Evolutionary conservation across 2,888 invertebrate species (phyloP).

Genomic region (Dryocosmus kuriphilus): DNA sequence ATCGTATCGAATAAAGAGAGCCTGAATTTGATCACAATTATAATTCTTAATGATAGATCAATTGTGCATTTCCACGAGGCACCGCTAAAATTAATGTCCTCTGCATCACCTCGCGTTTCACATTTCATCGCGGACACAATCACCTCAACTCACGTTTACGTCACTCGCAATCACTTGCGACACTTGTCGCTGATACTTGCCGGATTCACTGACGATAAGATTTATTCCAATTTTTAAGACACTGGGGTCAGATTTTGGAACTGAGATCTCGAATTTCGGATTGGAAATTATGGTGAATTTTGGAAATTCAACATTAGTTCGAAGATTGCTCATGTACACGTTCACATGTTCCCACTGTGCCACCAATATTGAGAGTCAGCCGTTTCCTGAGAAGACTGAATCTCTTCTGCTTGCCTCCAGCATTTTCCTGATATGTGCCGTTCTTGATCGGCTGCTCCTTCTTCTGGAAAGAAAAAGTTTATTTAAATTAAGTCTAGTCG

Average conservation of each 20-base stretch:
- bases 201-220: background rate
- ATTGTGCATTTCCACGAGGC: slow-evolving; percentile 18
- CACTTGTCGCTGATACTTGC: slow-evolving; percentile 10
- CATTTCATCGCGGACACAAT: slow-evolving; percentile 36
- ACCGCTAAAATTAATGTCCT: slow-evolving; percentile 37
- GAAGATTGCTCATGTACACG: slow-evolving; percentile 44
- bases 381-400: slow-evolving; percentile 65
- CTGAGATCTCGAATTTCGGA: background rate
- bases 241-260: background rate
- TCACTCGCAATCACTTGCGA: slow-evolving; percentile 34
- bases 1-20: background rate
- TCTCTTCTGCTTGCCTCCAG: slow-evolving; percentile 62
- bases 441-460: slow-evolving; percentile 13
- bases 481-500: background rate
- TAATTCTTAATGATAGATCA: background rate
- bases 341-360: slow-evolving; percentile 54
- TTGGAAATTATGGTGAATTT: slow-evolving; percentile 8
- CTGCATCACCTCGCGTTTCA: slow-evolving; percentile 38
- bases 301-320: slow-evolving; percentile 41
- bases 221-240: no score
- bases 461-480: background rate
- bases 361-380: slow-evolving; percentile 57
- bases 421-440: slow-evolving; percentile 57
- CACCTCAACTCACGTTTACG: slow-evolving; percentile 12
- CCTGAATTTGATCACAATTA: slow-evolving; percentile 1